Evolutionary conservation across 2,113 vertebrate genomes (phyloP), one percentile per base, ranked within the genome.

Genomic region (Sinocyclocheilus rhinocerous): DNA sequence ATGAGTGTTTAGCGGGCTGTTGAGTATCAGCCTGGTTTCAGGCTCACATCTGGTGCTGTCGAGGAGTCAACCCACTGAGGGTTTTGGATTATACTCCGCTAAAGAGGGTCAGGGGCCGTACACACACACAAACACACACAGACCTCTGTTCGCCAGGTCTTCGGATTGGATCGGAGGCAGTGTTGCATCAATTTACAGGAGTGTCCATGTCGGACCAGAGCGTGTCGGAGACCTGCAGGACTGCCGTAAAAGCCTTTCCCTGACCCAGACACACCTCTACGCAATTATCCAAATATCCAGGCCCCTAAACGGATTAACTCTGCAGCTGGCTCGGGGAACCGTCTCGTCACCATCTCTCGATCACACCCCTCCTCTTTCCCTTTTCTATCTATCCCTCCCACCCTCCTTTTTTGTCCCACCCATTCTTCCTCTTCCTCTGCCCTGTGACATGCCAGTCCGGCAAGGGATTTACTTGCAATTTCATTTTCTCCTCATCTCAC

Each of bases 1-100:
- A 36, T 55, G 70, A 75, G 78, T 11, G 77, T 39, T 72, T 82
- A 82, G 50, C 4, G 50, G 50, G 84, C 36, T 83, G 87, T n/a
- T 67, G 84, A 77, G 59, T 82, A 65, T 81, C 59, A 85, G 80
- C 87, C 59, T 57, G 63, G 84, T 82, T 81, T 88, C 83, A 85
- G 59, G 18, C 63, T 83, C 87, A 88, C 87, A 88, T 88, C 87
- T 88, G 87, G 72, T 76, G 84, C 87, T 85, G 50, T 85, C 39
- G 78, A 85, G 61, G 79, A 78, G 45, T 29, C 85, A 15, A 57
- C 70, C 48, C 79, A 77, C 72, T 77, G 70, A 78, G 84, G 57
- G 45, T 80, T 63, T 57, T 72, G 77, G 87, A 88, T 88, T 88
- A 88, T 83, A 59, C 67, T 42, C 22, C 0, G 4, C 59, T 16